phyloP scores from a whole-genome alignment of 2,888 invertebrate species.

The Mystacides longicornis region DNA sequence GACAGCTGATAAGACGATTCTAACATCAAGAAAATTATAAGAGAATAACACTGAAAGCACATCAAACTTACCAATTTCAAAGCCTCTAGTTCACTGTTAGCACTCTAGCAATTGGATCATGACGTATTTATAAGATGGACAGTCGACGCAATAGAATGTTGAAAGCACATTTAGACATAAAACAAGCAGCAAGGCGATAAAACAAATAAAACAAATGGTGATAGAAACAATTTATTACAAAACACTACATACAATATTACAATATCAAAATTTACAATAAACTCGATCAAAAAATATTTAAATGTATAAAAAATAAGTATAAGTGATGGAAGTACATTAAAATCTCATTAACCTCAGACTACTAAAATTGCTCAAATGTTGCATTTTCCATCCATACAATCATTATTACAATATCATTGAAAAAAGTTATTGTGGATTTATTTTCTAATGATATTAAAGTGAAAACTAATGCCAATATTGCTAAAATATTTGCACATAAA shows the following conservation, averaged over 20 bases:
- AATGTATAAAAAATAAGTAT: too few relatives aligned
- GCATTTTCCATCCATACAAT: too few relatives aligned
- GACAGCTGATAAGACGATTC: not conserved
- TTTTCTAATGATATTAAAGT: too few relatives aligned
- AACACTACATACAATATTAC: not conserved
- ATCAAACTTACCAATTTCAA: slow-evolving; percentile 18
- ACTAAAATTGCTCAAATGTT: too few relatives aligned
- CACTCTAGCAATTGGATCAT: slow-evolving; percentile 19
- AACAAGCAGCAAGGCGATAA: not conserved
- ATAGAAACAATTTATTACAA: not conserved
- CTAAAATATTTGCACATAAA: not conserved
- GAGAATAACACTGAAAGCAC: not conserved
- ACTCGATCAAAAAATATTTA: too few relatives aligned
- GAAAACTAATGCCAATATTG: not conserved
- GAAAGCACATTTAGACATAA: slow-evolving; percentile 3
- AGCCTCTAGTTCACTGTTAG: slow-evolving; percentile 24
- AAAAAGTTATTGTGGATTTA: too few relatives aligned
- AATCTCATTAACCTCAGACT: too few relatives aligned
- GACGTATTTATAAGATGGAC: not conserved
- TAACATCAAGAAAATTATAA: too few relatives aligned
- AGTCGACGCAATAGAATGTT: not conserved
- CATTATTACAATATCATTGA: too few relatives aligned
- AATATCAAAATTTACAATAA: not conserved
- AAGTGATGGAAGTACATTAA: too few relatives aligned
- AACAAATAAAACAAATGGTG: not conserved